Conservation (phyloP, 2,797 vertebrate genomes). For the Pipistrellus nathusii region DNA sequence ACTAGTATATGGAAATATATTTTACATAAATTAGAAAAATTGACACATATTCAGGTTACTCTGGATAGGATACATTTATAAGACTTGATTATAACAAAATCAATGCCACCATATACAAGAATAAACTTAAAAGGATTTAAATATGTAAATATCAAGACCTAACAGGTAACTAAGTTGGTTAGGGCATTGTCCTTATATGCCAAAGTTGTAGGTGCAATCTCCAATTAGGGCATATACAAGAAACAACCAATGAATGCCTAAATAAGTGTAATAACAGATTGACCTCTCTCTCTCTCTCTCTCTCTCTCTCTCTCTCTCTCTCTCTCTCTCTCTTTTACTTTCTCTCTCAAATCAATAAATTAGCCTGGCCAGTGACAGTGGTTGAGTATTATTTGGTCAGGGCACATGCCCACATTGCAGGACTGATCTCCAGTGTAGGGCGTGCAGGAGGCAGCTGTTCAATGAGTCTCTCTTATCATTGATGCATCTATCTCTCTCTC, state of each 20-base stretch:
- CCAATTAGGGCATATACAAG: not conserved
- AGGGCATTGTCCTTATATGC: not conserved
- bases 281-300: too few relatives aligned
- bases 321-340: not conserved
- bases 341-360: not conserved
- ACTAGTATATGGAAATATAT: not conserved
- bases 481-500: not conserved
- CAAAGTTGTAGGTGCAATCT: not conserved
- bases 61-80: not conserved
- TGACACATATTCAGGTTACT: not conserved
- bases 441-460: too few relatives aligned
- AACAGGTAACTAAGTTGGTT: not conserved
- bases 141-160: not conserved
- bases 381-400: too few relatives aligned
- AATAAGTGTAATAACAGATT: not conserved
- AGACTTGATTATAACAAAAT: constrained; percentile 35
- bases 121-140: not conserved
- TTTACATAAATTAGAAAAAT: not conserved
- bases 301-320: too few relatives aligned
- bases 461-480: too few relatives aligned
- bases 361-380: not conserved
- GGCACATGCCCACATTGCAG: too few relatives aligned
- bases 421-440: too few relatives aligned
- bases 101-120: not conserved
- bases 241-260: not conserved